Evolutionary conservation across 2,113 vertebrate species (phyloP).

Genomic region (Festucalex cinctus): DNA sequence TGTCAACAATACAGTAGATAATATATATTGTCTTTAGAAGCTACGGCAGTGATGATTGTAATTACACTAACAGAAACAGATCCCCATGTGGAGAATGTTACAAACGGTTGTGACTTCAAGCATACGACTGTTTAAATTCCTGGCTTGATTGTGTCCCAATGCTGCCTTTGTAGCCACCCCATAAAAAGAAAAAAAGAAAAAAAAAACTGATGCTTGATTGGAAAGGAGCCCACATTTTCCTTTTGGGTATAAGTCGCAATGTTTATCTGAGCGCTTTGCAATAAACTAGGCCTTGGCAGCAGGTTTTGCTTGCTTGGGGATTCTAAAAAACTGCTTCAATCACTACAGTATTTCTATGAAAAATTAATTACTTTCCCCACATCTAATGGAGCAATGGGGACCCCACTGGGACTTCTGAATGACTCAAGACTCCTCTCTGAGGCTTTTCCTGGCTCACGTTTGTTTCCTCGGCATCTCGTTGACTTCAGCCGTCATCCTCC

Average conservation of each 20-base stretch:
- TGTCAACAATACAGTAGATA: conserved; percentile 4
- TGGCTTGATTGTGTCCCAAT: conserved; percentile 13
- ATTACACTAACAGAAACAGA: conserved; percentile 18
- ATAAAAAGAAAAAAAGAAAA: conserved; percentile 14
- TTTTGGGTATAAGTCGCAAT: conserved; percentile 5
- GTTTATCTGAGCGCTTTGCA: background rate
- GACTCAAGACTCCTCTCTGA: conserved; percentile 25
- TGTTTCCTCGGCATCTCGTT: conserved; percentile 34
- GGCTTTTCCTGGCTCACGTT: conserved; percentile 44
- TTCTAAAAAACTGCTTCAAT: conserved; percentile 11
- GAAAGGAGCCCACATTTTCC: conserved; percentile 20
- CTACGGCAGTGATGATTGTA: conserved; percentile 35
- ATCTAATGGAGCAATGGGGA: conserved; percentile 14
- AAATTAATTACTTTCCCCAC: conserved; percentile 25
- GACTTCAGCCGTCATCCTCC: conserved; percentile 24
- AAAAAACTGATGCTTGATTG: conserved; percentile 29
- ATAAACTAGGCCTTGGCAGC: background rate
- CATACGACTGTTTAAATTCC: conserved; percentile 12
- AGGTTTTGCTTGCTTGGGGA: background rate
- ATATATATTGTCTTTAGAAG: conserved; percentile 1
- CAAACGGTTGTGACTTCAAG: conserved; percentile 22
- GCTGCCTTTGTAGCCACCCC: conserved; percentile 30
- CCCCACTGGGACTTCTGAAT: conserved; percentile 16
- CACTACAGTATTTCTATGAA: conserved; percentile 5
- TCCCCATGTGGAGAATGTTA: conserved; percentile 20